A percentile compares a stretch with the other conserved stretches of the same genome.
These are phyloP conservation scores for Mesodorylaimus sp. DNA, from an alignment of 2,888 invertebrate genomes.

Conservation along the genomic window DNA sequence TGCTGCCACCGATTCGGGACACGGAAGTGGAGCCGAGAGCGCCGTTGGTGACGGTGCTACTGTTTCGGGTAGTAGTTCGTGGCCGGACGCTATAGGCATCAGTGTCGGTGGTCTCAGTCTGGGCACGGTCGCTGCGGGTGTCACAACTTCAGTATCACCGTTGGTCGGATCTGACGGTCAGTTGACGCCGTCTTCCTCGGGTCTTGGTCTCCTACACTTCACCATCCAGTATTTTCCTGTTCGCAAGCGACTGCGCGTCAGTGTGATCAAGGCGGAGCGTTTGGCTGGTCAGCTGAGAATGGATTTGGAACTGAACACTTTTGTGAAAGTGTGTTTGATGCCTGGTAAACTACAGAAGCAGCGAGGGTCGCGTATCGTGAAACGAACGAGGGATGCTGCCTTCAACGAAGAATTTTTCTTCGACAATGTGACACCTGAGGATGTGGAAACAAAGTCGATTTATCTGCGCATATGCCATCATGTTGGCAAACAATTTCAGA, in stretches of 20 bases:
- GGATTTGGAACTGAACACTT: constrained; percentile 30
- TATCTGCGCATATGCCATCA: constrained; percentile 31
- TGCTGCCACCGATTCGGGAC: too few relatives aligned
- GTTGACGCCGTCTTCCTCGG: too few relatives aligned
- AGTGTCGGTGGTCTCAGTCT: too few relatives aligned
- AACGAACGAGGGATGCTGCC: constrained; percentile 30
- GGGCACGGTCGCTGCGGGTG: too few relatives aligned
- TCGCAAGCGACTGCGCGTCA: constrained; percentile 32
- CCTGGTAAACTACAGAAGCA: constrained; percentile 35
- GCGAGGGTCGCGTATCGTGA: constrained; percentile 26
- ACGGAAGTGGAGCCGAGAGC: too few relatives aligned
- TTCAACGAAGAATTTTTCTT: constrained; percentile 31
- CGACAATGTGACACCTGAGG: constrained; percentile 23
- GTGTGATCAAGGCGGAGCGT: constrained; percentile 27
- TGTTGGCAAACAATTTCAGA: constrained; percentile 25
- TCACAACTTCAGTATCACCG: too few relatives aligned
- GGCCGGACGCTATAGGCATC: too few relatives aligned
- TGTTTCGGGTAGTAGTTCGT: too few relatives aligned
- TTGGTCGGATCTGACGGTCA: too few relatives aligned
- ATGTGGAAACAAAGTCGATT: constrained; percentile 29
- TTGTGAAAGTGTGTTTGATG: constrained; percentile 31
- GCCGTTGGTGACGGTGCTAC: too few relatives aligned
- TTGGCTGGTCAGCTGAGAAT: constrained; percentile 29
- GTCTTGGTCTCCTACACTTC: constrained; percentile 24
- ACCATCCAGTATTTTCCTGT: constrained; percentile 33